Evolutionary conservation across 2,888 invertebrate species (phyloP), one percentile per base, ranked within the genome.

Genomic region (Hartigia nigra): DNA sequence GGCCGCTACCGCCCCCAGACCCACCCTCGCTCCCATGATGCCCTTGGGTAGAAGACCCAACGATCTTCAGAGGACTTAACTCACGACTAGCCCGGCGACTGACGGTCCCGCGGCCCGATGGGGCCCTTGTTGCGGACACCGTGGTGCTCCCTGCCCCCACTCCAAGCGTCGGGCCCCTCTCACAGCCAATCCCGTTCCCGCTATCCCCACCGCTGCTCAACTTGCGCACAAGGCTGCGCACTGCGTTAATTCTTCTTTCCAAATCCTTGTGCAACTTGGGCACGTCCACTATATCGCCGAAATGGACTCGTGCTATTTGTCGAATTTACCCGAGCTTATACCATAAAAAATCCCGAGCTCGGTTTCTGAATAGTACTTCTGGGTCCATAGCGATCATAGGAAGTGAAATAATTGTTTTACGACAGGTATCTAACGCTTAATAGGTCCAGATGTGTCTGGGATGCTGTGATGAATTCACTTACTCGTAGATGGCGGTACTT

Each of bases 21-120:
- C 78, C 70, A 31, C 76, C 77, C 69, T 80, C 79, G 75, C 78
- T 55, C 72, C 77, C n/a, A 31, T 74, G 74, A 81, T 83, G 78
- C 39, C 82, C 81, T 76, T 78, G 76, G 81, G 84, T 85, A 76
- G 80, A 74, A 77, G 72, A 78, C 76, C 82, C 81, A 82, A 83
- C 85, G 23, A 55, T 14, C 83, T 86, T 88, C 36, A 89, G 87
- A 72, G 91, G 91, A 82, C 90, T 91, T 77, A 89, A 84, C 55
- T 91, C 91, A 79, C 90, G 85, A 81, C 91, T 91, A 76, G 88
- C 84, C 80, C 90, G 88, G 78, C 88, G 89, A 83, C 90, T 90
- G 79, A 86, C 85, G 85, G 85, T 86, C 82, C 87, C 87, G 81
- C 90, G 88, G 82, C 84, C 85, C 75, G 82, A 80, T 80, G 84